Conservation (phyloP, 2,888 invertebrate species). For the Drosophila ezoana region DNA sequence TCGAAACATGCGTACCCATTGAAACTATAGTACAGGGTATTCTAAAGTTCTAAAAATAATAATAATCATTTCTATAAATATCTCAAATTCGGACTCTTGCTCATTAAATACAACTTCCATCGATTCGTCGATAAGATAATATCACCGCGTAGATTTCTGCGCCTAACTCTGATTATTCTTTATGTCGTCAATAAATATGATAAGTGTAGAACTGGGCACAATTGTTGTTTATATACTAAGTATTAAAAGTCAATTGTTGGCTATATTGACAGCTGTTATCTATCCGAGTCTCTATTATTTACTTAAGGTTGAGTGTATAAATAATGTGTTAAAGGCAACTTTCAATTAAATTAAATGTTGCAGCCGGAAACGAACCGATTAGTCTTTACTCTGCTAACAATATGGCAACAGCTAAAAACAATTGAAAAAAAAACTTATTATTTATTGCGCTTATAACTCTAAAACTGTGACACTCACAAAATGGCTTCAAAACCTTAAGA, state of each 20-base stretch:
- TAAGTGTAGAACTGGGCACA: not conserved
- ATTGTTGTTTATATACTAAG: not conserved
- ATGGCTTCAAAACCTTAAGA: no score
- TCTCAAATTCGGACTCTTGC: not conserved
- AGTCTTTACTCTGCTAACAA: not conserved
- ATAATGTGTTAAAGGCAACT: not conserved
- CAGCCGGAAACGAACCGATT: no score
- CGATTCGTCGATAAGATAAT: slow-evolving; percentile 14
- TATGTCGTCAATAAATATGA: not conserved
- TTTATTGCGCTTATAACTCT: no score
- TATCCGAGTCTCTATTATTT: not conserved
- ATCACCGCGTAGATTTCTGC: not conserved
- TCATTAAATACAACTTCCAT: not conserved
- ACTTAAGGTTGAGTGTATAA: not conserved
- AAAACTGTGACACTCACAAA: no score
- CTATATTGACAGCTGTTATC: not conserved
- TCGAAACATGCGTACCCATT: slow-evolving; percentile 31
- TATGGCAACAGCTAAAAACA: no score
- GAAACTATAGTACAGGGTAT: not conserved
- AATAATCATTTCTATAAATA: not conserved
- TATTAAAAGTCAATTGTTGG: not conserved
- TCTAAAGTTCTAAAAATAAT: no score
- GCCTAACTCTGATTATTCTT: not conserved
- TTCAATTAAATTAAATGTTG: not conserved
- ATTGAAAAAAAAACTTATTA: no score